These are phyloP conservation scores for Anastrepha ludens DNA, from an alignment of 1,140 invertebrate genomes.

Conservation along the genomic window DNA sequence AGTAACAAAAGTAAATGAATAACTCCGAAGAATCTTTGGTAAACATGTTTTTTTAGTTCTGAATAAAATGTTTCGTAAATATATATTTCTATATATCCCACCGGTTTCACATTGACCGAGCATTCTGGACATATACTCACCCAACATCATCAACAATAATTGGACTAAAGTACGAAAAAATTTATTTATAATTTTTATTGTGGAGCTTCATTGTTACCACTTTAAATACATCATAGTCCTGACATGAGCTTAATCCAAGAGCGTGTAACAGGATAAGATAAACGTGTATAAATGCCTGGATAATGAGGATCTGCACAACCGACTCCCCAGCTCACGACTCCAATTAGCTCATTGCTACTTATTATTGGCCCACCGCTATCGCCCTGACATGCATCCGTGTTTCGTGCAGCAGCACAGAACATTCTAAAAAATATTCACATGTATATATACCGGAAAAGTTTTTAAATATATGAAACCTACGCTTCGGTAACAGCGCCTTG, in stretches of 20 bases:
- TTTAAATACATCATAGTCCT: neutral
- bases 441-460: slow-evolving; percentile 30
- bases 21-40: too few relatives aligned
- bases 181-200: too few relatives aligned
- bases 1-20: too few relatives aligned
- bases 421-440: slow-evolving; percentile 65
- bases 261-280: slow-evolving; percentile 70
- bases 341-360: slow-evolving; percentile 72
- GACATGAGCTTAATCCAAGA: slow-evolving; percentile 68
- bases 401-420: slow-evolving; percentile 75
- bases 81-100: too few relatives aligned
- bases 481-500: slow-evolving; percentile 69
- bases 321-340: slow-evolving; percentile 81
- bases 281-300: slow-evolving; percentile 80
- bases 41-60: too few relatives aligned
- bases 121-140: too few relatives aligned
- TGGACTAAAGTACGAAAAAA: too few relatives aligned
- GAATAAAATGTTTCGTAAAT: too few relatives aligned
- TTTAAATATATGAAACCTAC: slow-evolving; percentile 61
- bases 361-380: slow-evolving; percentile 76
- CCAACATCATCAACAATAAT: too few relatives aligned
- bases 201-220: too few relatives aligned
- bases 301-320: slow-evolving; percentile 77
- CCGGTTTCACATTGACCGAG: too few relatives aligned
- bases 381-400: slow-evolving; percentile 72